Conservation (phyloP, 2,113 vertebrate species). For the Ameiurus melas region DNA sequence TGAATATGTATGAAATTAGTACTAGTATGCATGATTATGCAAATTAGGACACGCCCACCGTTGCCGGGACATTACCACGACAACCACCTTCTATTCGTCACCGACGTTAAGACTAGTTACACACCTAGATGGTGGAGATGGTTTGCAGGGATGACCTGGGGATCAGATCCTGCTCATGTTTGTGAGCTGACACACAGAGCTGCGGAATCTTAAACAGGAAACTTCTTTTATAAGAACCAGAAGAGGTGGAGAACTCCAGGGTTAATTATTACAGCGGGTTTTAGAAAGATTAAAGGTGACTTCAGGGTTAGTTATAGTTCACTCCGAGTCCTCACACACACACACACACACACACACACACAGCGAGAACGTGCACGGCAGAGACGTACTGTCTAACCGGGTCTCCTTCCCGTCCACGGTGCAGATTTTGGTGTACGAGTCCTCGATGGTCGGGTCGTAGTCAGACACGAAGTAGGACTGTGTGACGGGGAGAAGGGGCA, state of each 20-base stretch:
- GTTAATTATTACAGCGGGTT: neutral
- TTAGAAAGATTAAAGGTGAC: neutral
- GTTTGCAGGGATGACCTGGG: neutral
- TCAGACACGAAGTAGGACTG: slow-evolving; percentile 93
- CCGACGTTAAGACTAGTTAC: neutral
- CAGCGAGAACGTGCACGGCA: neutral
- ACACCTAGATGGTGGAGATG: neutral
- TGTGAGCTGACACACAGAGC: neutral
- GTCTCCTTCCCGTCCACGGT: slow-evolving; percentile 79
- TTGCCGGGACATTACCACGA: neutral
- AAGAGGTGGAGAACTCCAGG: no score
- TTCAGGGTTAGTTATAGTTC: neutral
- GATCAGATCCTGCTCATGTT: neutral
- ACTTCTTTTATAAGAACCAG: neutral
- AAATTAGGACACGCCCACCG: neutral
- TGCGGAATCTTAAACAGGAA: neutral
- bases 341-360: slow-evolving; percentile 8
- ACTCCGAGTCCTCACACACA: slow-evolving; percentile 38
- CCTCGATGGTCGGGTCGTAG: slow-evolving; percentile 91
- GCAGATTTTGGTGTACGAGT: slow-evolving; percentile 90
- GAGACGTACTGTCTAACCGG: slow-evolving; percentile 83
- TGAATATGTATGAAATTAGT: neutral
- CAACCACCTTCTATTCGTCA: neutral
- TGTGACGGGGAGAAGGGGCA: slow-evolving; percentile 25
- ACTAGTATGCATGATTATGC: neutral